phyloP scores from a whole-genome alignment of 2,888 invertebrate species.

The Philopedon plagiatum region DNA sequence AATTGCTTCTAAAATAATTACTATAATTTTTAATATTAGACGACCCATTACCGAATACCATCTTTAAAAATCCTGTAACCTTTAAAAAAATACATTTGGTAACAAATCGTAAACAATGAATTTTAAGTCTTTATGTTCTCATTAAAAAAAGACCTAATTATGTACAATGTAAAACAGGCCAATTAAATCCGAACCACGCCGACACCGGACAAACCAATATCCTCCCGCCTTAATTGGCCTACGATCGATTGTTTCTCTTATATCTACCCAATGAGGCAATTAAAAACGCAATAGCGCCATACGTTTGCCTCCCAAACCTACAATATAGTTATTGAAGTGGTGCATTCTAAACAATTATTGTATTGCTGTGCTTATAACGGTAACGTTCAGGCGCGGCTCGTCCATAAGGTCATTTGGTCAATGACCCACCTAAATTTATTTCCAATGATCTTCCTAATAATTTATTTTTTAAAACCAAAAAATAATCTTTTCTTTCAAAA shows the following conservation, averaged over 20 bases:
- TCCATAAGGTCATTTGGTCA: too few relatives aligned
- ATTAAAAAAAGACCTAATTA: conserved; percentile 27
- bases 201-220: conserved; percentile 45
- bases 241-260: conserved; percentile 51
- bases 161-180: conserved; percentile 33
- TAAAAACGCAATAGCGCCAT: conserved; percentile 42
- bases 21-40: too few relatives aligned
- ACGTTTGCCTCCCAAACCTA: conserved; percentile 29
- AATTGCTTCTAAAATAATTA: too few relatives aligned
- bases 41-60: too few relatives aligned
- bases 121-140: not conserved
- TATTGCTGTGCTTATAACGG: not conserved
- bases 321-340: conserved; percentile 43
- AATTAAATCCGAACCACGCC: conserved; percentile 48
- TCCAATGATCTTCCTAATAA: too few relatives aligned
- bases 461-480: too few relatives aligned
- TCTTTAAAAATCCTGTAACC: too few relatives aligned
- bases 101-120: too few relatives aligned
- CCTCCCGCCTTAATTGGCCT: conserved; percentile 46
- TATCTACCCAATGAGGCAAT: conserved; percentile 49
- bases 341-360: conserved; percentile 17
- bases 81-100: too few relatives aligned
- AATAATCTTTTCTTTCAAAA: too few relatives aligned
- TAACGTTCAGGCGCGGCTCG: too few relatives aligned
- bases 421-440: too few relatives aligned